Evolutionary conservation across 2,113 vertebrate genomes (phyloP), one percentile per base, ranked within the genome.

Genomic region (Ptilonorhynchus violaceus): DNA sequence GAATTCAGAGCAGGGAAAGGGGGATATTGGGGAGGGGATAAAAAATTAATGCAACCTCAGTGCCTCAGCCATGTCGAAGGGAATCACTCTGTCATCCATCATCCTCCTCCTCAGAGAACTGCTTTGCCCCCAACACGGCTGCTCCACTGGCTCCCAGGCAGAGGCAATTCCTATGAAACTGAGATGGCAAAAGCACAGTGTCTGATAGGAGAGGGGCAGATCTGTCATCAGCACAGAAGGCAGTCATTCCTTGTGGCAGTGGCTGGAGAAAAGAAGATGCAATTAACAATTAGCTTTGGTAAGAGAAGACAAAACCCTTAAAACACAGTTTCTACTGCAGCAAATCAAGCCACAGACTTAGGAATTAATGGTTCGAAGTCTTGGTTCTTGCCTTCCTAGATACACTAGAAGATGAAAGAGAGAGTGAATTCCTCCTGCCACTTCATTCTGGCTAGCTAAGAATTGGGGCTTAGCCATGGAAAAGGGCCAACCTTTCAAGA

Each of bases 271-370:
- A 92, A 94, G 80, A 93, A 86, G 92, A 89, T 75, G 86, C 89
- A 96, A 96, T 96, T 96, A 95, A 91, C 84, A 96, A 95, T 89
- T 95, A 95, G 91, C 69, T 95, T 95, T 93, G 86, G 92, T 93
- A 96, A 93, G 73, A 92, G 44, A 91, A 93, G 80, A 86, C 85
- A 94, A 89, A 94, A 67, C 18, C 16, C 49, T 87, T 84, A 89
- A 84, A 90, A 60, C 31, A 66, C 16, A 42, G 37, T 62, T 93
- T 68, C 41, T 94, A 31, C 66, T 93, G 80, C 83, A 94, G 58
- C 68, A 93, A 74, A 96, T 94, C 63, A 84, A 92, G 69, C 60
- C 76, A 92, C 52, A 96, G 80, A 73, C 80, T 84, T 60, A 27
- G 28, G 62, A 91, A 84, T 84, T 84, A 94, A 46, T 46, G 73